These are phyloP conservation scores for Sebastolobus alascanus DNA, from an alignment of 2,797 vertebrate species.

Conservation along the genomic window DNA sequence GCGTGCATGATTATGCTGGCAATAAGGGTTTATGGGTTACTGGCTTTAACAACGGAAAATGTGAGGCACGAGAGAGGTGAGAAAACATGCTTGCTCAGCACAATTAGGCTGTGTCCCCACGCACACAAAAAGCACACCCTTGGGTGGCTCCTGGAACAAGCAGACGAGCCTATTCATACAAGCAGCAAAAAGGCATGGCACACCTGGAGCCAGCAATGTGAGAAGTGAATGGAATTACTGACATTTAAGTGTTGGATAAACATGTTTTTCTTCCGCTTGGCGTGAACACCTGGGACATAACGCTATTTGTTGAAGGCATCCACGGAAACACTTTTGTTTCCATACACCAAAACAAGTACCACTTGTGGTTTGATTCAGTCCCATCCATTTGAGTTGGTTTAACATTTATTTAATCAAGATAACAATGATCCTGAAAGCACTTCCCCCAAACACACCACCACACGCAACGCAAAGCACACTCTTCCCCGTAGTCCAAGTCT, in stretches of 20 bases:
- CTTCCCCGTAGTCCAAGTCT: slow-evolving; percentile 50
- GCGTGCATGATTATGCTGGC: slow-evolving; percentile 52
- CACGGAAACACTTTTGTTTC: slow-evolving; percentile 55
- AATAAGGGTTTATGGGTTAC: slow-evolving; percentile 70
- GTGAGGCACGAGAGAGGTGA: slow-evolving; percentile 69
- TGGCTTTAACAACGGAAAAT: slow-evolving; percentile 79
- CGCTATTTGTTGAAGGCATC: slow-evolving; percentile 42
- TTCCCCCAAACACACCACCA: slow-evolving; percentile 53
- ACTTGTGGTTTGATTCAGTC: slow-evolving; percentile 46
- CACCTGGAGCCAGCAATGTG: slow-evolving; percentile 43
- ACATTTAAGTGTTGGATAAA: slow-evolving; percentile 52
- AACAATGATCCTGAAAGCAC: slow-evolving; percentile 59
- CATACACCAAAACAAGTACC: slow-evolving; percentile 27
- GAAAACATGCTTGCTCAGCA: slow-evolving; percentile 73
- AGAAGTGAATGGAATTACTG: slow-evolving; percentile 48
- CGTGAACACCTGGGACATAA: slow-evolving; percentile 35
- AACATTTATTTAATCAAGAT: slow-evolving; percentile 68
- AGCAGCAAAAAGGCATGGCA: slow-evolving; percentile 8
- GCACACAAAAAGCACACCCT: slow-evolving; percentile 48
- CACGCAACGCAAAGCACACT: slow-evolving; percentile 39
- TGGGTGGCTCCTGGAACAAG: slow-evolving; percentile 59
- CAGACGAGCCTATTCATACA: slow-evolving; percentile 31
- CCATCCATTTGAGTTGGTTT: slow-evolving; percentile 43
- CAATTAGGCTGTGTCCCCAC: slow-evolving; percentile 53
- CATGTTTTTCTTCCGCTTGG: slow-evolving; percentile 58